Evolutionary conservation across 2,888 invertebrate species (phyloP), one percentile per base, ranked within the genome.

Genomic region (Sminthurides aquaticus): DNA sequence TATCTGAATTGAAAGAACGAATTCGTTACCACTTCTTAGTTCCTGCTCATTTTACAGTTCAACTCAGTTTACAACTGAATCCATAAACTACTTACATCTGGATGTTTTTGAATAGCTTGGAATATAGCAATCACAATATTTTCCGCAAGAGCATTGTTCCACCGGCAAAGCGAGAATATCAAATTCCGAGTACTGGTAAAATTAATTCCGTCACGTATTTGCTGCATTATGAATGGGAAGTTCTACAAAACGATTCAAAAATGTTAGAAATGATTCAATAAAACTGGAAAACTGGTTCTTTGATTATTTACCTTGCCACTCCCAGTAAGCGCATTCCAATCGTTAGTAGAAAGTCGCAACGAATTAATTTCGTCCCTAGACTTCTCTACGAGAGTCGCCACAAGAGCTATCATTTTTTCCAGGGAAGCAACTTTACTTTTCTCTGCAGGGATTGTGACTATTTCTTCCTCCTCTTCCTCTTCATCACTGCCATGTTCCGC

Each of bases 401-500:
- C 89, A 15, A 95, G 80, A 15, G 92, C 90, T 71, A 95, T 91
- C 95, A 96, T 95, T 81, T 95, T 95, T 79, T 95, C 95, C 18
- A 96, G 80, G 0, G 94, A 93, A 0, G 90, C 90, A 0, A 94
- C 93, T 68, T 92, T 85, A 72, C 91, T 86, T 78, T 93, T 92
- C 68, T 87, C 87, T 1, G 84, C 82, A 0, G 85, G 83, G 57
- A 86, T 80, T 0, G 86, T 83, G 8, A 83, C 81, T 11, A 85
- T 82, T 71, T 86, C 86, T 72, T 85, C 85, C 68, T 87, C 87
- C 68, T 87, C 86, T 68, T 87, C 86, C 59, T 80, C 81, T 62
- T 86, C 86, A 75, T 87, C 87, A 68, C 86, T 86, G n/a, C 86
- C 82, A 59, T 86, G 84, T 69, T 87, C 86, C 73, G 80, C 79